Base-by-base conservation (phyloP, 2,888 invertebrate genomes). In the Scaeva pyrastri region DNA sequence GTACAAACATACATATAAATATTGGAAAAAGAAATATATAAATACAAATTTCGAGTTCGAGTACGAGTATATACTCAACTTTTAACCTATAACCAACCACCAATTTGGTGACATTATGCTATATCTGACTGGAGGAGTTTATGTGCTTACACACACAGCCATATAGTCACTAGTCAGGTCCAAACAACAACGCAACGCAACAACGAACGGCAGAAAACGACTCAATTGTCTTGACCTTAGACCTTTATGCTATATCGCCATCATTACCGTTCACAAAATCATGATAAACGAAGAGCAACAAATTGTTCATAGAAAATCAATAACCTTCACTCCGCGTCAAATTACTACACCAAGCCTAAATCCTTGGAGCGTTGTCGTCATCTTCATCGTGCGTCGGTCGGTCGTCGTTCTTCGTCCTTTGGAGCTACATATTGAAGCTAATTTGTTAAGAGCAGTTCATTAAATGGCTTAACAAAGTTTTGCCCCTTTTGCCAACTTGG, bases 401-500 rank as follows among this genome's bases (percentile, higher is more conserved):
- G n/a, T n/a, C n/a, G n/a, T n/a, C n/a, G n/a, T n/a, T n/a, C n/a
- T n/a, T n/a, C n/a, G n/a, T n/a, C n/a, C n/a, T n/a, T n/a, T n/a
- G n/a, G n/a, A n/a, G n/a, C n/a, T n/a, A n/a, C n/a, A 31, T 31
- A 80, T 72, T 31, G 60, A 60, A 74, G 77, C 70, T 77, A 71
- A 82, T 86, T 86, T 74, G 70, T 71, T 77, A 75, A 82, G 86
- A 78, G 70, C 86, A 82, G 81, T 86, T 86, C 81, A 86, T 82
- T 78, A 86, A 77, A 82, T 48, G 82, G 50, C 77, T 80, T 85
- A 85, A 73, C 79, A 64, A 80, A 70, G 55, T 70, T 48, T 52
- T 41, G 41, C 19, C 41, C 31, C 45, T 56, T 43, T 7, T 8
- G 14, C 39, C 50, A 39, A 39, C 68, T 39, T 36, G n/a, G n/a